Base-by-base conservation (phyloP, 2,797 vertebrate genomes). In the Tympanoctomys barrerae region DNA sequence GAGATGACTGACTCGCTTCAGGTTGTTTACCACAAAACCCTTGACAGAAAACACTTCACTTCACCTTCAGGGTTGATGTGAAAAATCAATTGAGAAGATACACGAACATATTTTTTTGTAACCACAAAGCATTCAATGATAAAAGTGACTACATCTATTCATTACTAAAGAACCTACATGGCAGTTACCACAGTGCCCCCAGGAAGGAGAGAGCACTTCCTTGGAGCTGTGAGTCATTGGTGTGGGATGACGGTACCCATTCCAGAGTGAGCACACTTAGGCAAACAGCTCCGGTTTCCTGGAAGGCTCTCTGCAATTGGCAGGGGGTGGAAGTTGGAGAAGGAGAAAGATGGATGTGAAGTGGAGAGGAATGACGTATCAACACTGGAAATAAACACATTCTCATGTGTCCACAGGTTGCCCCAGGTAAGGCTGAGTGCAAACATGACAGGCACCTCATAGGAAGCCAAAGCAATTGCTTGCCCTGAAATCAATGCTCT, bases 11-110 rank as follows among this genome's bases (percentile, higher is more conserved):
- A 49, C 81, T 95, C 93, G 85, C 89, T 96, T 77, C n/a, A 86
- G 78, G 87, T 95, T 70, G 70, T 26, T 49, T 28, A 49, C 46
- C 26, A 59, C 52, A 92, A 59, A 73, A 94, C 73, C 57, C 66
- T 90, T 39, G 83, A 83, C 5, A 94, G 92, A 95, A 95, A 94
- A 91, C 57, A 91, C 86, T 94, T 94, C 94, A 90, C 71, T 68
- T 52, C n/a, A 36, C 82, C 79, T 93, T 84, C 31, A 79, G 59
- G 10, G 68, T 84, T 88, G 87, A 97, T 88, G 42, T 79, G 85
- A 96, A 97, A 52, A 91, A 95, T 97, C 95, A 91, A 93, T 95
- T 90, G 33, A 83, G 64, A 70, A 64, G 95, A 77, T 61, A 85
- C 18, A 61, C 39, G 62, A 57, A 49, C 54, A 4, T 68, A 14